phyloP scores from a whole-genome alignment of 2,888 invertebrate genomes.

The Troides helena region DNA sequence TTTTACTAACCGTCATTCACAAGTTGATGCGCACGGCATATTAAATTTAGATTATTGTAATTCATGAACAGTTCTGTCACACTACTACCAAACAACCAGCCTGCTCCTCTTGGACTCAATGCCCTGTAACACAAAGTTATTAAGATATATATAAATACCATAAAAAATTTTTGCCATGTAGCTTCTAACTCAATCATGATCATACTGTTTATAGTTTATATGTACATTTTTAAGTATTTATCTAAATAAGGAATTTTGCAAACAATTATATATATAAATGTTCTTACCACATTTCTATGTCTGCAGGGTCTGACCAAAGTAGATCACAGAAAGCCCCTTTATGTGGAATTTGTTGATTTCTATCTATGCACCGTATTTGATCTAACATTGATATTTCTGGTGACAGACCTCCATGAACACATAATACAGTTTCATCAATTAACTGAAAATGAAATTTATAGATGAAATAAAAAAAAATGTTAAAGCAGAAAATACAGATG shows the following conservation, averaged over 20 bases:
- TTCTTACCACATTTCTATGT: slow-evolving; percentile 92
- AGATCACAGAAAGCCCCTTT: slow-evolving; percentile 99
- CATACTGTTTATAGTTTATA: no score
- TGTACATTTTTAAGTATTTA: no score
- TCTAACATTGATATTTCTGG: slow-evolving; percentile 98
- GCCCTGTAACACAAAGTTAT: slow-evolving; percentile 76
- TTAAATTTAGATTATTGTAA: slow-evolving; percentile 94
- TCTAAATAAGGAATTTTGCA: not conserved
- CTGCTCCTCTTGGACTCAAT: slow-evolving; percentile 97
- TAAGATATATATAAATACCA: no score
- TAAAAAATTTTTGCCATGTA: no score
- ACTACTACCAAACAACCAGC: slow-evolving; percentile 97
- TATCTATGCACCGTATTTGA: slow-evolving; percentile 96
- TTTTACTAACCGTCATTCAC: slow-evolving; percentile 94
- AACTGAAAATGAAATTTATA: slow-evolving; percentile 80
- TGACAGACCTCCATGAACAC: slow-evolving; percentile 98
- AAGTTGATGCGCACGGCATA: slow-evolving; percentile 99
- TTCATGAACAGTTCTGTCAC: slow-evolving; percentile 97
- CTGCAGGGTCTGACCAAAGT: slow-evolving; percentile 99
- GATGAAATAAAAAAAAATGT: not conserved
- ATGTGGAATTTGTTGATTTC: slow-evolving; percentile 98
- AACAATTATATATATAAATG: not conserved
- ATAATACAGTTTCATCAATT: slow-evolving; percentile 97
- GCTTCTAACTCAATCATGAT: no score
- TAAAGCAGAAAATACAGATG: not conserved